Evolutionary conservation across 2,888 invertebrate species (phyloP), one percentile per base, ranked within the genome.

Genomic region (Rotaria socialis): DNA sequence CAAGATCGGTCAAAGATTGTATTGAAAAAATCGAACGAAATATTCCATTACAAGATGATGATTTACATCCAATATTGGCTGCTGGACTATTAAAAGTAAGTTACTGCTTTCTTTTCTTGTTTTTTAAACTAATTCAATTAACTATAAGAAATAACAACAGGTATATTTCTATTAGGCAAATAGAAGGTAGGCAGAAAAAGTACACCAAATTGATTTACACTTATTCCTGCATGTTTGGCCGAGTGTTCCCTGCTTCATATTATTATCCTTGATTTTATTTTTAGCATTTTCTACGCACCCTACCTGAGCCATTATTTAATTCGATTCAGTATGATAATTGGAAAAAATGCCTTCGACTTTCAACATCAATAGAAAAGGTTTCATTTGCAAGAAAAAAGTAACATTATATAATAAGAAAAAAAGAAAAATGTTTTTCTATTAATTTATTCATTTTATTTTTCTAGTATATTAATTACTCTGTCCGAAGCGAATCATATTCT

Each of bases 1-100:
- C 80, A n/a, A 22, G 80, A 47, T 80, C 80, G 7, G 80, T 80
- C 11, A 80, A 43, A 80, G 80, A 80, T 41, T 80, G 80, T 80
- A 80, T 80, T n/a, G 80, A 80, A 22, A 80, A 80, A 80, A 80
- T 80, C 47, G 80, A 80, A 80, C 47, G 24, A 5, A 43, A 80
- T 80, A 14, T 80, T 3, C 24, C 80, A 14, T 24, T 80, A 43
- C 24, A 80, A 8, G n/a, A 47, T 47, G n/a, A 80, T 80, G 80
- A 80, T 24, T 24, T 80, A 43, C 80, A 80, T 80, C 80, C 80
- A 22, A 80, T 80, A 24, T 47, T 80, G n/a, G 80, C 80, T 47
- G 80, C 80, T 47, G 80, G 80, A 24, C 0, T 80, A 47, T 47
- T 80, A 47, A 80, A 80, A 47, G 80, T 80, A 80, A 47, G 24